A percentile compares a stretch with the other conserved stretches of the same genome.
Conservation (phyloP, 2,113 vertebrate genomes). For the Cyprinodon variegatus region DNA sequence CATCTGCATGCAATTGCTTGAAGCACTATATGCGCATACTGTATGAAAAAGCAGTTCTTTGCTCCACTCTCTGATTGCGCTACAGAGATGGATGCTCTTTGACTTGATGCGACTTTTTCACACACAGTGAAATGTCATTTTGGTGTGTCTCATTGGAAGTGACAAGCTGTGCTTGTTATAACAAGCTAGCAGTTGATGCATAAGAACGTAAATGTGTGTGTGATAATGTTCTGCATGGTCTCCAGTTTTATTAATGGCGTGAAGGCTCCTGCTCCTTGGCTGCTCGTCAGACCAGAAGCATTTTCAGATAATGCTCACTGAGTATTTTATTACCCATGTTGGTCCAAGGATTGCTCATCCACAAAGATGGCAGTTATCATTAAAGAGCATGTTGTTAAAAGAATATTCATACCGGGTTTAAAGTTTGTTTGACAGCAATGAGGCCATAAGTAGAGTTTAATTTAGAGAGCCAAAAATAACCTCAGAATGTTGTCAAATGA, state of each 20-base stretch:
- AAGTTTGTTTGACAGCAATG: slow-evolving; percentile 25
- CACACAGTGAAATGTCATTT: slow-evolving; percentile 38
- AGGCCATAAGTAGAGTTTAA: slow-evolving; percentile 2
- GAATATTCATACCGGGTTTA: background rate
- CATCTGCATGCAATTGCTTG: slow-evolving; percentile 20
- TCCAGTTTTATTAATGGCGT: slow-evolving; percentile 34
- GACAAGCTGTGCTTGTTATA: slow-evolving; percentile 60
- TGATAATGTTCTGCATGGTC: slow-evolving; percentile 44
- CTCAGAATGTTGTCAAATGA: background rate
- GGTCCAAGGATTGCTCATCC: slow-evolving; percentile 36
- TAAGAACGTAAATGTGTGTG: slow-evolving; percentile 42
- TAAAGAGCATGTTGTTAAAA: slow-evolving; percentile 8
- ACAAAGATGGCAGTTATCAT: slow-evolving; percentile 10
- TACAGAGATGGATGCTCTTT: slow-evolving; percentile 61
- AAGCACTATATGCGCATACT: slow-evolving; percentile 35
- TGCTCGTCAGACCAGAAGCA: slow-evolving; percentile 72
- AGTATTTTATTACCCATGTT: slow-evolving; percentile 28
- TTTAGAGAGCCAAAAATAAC: slow-evolving; percentile 12
- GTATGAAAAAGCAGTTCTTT: slow-evolving; percentile 67
- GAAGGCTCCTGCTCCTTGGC: slow-evolving; percentile 41
- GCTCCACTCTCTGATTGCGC: slow-evolving; percentile 62
- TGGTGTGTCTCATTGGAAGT: slow-evolving; percentile 53
- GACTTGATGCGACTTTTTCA: slow-evolving; percentile 39
- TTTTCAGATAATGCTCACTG: slow-evolving; percentile 54
- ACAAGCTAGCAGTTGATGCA: slow-evolving; percentile 40